phyloP scores from a whole-genome alignment of 2,888 invertebrate genomes.

The Catocala sponsa region DNA sequence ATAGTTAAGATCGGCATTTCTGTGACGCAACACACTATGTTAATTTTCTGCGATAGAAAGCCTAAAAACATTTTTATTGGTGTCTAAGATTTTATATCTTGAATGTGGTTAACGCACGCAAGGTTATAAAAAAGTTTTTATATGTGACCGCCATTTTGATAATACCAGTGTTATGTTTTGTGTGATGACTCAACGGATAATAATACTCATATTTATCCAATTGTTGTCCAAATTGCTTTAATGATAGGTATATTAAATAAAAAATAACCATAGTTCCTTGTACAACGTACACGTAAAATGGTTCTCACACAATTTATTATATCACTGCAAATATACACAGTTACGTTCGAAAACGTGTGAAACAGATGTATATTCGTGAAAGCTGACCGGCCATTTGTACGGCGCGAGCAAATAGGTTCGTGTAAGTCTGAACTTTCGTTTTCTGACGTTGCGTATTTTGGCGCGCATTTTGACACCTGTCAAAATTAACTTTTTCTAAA shows the following conservation, averaged over 20 bases:
- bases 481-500: slow-evolving; percentile 47
- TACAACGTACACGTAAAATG: slow-evolving; percentile 20
- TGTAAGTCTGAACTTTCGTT: slow-evolving; percentile 62
- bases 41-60: slow-evolving; percentile 18
- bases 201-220: neutral
- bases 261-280: slow-evolving; percentile 10
- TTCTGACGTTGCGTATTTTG: slow-evolving; percentile 51
- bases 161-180: neutral
- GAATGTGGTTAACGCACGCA: slow-evolving; percentile 8
- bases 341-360: slow-evolving; percentile 79
- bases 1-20: slow-evolving; percentile 3
- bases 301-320: slow-evolving; percentile 52
- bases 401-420: slow-evolving; percentile 51
- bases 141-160: slow-evolving; percentile 1
- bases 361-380: slow-evolving; percentile 77
- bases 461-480: slow-evolving; percentile 56
- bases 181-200: neutral
- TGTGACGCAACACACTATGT: slow-evolving; percentile 14
- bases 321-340: slow-evolving; percentile 48
- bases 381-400: slow-evolving; percentile 59
- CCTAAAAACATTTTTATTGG: slow-evolving; percentile 8
- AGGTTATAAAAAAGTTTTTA: neutral
- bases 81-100: neutral
- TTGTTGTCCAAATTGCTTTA: slow-evolving; percentile 10
- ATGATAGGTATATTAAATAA: slow-evolving; percentile 9